phyloP scores from a whole-genome alignment of 2,888 invertebrate genomes.

The Caenorhabditis zanzibari region DNA sequence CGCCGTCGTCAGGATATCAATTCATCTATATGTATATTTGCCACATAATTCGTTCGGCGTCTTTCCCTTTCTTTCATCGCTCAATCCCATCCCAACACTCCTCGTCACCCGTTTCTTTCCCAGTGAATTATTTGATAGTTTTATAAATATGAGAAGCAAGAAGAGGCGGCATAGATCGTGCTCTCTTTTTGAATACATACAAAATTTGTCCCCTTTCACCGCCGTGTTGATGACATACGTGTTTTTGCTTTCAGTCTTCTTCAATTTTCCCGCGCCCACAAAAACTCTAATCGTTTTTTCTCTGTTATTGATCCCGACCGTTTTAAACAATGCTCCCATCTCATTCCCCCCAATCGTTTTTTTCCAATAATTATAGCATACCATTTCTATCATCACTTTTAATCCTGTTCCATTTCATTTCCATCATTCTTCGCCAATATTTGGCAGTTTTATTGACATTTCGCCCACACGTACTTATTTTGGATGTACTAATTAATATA shows the following conservation, averaged over 20 bases:
- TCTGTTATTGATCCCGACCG: conserved; percentile 37
- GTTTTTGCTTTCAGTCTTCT: conserved; percentile 58
- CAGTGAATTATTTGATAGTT: conserved; percentile 60
- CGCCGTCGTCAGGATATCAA: conserved; percentile 12
- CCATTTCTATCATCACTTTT: conserved; percentile 27
- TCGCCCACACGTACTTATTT: conserved; percentile 57
- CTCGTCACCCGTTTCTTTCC: conserved; percentile 25
- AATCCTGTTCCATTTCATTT: conserved; percentile 35
- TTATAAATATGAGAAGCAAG: conserved; percentile 42
- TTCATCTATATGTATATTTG: conserved; percentile 65
- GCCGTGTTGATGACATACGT: conserved; percentile 59
- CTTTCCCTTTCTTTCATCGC: conserved; percentile 1
- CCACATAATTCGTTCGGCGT: conserved; percentile 32
- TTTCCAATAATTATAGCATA: conserved; percentile 14
- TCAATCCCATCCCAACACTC: conserved; percentile 3
- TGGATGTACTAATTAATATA: conserved; percentile 53
- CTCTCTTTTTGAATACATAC: conserved; percentile 36
- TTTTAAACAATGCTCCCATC: conserved; percentile 9
- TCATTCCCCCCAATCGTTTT: conserved; percentile 18
- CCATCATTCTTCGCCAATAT: conserved; percentile 26
- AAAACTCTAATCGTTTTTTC: conserved; percentile 47
- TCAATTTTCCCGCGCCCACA: neutral
- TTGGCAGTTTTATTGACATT: conserved; percentile 59
- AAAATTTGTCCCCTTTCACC: conserved; percentile 25
- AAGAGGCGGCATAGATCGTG: neutral